Evolutionary conservation across 2,888 invertebrate species (phyloP), one percentile per base, ranked within the genome.

Genomic region (Baccha elongata): DNA sequence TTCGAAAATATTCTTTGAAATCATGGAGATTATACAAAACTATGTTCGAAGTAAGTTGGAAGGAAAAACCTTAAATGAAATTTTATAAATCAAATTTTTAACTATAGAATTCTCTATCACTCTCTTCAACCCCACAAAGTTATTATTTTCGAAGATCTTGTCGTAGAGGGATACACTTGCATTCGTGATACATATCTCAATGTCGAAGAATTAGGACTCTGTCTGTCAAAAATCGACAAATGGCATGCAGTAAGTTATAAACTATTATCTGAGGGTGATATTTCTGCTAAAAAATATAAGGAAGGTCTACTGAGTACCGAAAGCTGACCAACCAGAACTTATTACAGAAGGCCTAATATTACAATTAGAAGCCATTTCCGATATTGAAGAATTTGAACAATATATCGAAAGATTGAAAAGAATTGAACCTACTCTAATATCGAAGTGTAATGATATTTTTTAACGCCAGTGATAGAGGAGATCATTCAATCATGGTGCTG

Each of bases 181-280:
- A 52, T 84, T 7, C 84, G 81, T 21, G 71, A 64, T 13, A 78
- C 84, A 1, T 52, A 69, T n/a, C 21, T 75, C 15, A 74, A 58
- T 15, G 23, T 29, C 13, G 52, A 76, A 1, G 85, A 79, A 60
- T 71, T 79, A 1, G 64, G 83, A 60, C 48, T 32, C 6, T 85
- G 78, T 42, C 50, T 84, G 7, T 37, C 37, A n/a, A 86, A 84
- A 62, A 53, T 86, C 32, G 85, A 84, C 19, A 78, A 85, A 62
- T 84, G 85, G 86, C 86, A 86, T 50, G 85, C 84, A 21, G 76
- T 69, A 8, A 85, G 86, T 48, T 81, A 84, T 50, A 81, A 85
- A 52, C 19, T 86, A 50, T 72, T 42, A 8, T 21, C 29, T 1
- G 79, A 78, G 15, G 50, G 32, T n/a, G 73, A 79, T n/a, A 40